Evolutionary conservation across 2,113 vertebrate species (phyloP), one percentile per base, ranked within the genome.

Genomic region (Brienomyrus brachyistius): DNA sequence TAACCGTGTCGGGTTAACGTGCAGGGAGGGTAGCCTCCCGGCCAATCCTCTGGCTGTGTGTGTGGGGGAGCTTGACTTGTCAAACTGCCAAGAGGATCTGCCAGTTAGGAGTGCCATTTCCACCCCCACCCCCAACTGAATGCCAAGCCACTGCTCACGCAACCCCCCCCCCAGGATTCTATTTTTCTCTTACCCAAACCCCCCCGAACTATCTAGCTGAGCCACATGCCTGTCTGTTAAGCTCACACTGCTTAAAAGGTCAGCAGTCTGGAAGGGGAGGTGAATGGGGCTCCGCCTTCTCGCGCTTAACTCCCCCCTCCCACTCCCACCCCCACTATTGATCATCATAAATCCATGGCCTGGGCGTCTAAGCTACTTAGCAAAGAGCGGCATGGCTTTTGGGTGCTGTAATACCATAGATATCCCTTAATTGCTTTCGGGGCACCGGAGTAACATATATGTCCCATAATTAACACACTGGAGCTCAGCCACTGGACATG

Each of bases 351-450:
- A 90, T 62, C 52, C 52, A 31, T 50, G 45, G 52, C 52, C 45
- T 21, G 59, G 48, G 13, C 5, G 77, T 66, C 90, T 88, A 35
- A 59, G 54, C 90, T 77, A 88, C 87, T 88, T 88, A 90, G 70
- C 83, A 88, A 88, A 88, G 70, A 66, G 82, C 43, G 35, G 21
- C 56, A 82, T 84, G 7, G 74, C 87, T 66, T 88, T 83, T 84
- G 52, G 11, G 40, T 27, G 83, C 27, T 89, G 89, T 89, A 89
- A 86, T 62, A 86, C 59, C 47, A 50, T 74, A 89, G 83, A 86
- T 86, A 88, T 23, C 54, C 80, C 35, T 83, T 80, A 90, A 88
- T 88, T 84, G 74, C 90, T 88, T 88, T 62, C 47, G 40, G 62
- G 11, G 40, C n/a, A 56, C 40, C 48, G 43, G 83, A 86, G 59